Evolutionary conservation across 37 sponge, comb jelly and placozoan genomes (phyloP), one percentile per base, ranked within the genome.

Genomic region (Lycopodina hypogea): DNA sequence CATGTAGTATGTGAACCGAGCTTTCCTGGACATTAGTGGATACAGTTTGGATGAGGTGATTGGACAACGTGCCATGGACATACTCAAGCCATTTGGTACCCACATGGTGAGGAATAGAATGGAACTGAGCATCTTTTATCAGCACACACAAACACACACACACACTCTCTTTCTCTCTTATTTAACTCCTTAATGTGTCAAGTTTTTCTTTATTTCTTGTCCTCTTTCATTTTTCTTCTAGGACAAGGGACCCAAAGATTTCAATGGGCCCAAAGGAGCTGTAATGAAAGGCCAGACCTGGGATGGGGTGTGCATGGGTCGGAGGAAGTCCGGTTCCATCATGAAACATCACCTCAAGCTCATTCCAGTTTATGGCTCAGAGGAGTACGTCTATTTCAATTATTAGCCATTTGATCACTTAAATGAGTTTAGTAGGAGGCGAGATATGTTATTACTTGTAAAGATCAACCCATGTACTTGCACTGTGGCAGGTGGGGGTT

Each of bases 1-100:
- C 29, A 28, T 56, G n/a, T 56, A 88, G 89, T 88, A 79, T 88
- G 89, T 88, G 37, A 88, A 88, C 72, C 41, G 77, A 36, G 35
- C 89, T 7, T 88, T 78, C 56, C 66, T 69, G 34, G 74, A 77
- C 9, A 42, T 83, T 17, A 88, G 71, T 55, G 89, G 83, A 3
- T 88, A 66, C 57, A 36, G 42, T 19, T 7, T 19, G 15, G 89
- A 88, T 3, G 83, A 82, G 39, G 78, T 63, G 28, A n/a, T 88
- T 36, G 89, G 89, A 9, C 68, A 68, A 68, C 84, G 78, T 38
- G 84, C 84, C 60, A 52, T 35, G 64, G 73, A 72, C 52, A 72
- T 81, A 0, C 42, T 81, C 45, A 72, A 58, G 38, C 57, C 42
- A 8, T 36, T 45, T 26, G 81, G 62, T 23, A 14, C 42, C 45